phyloP scores from a whole-genome alignment of 2,797 vertebrate genomes.

The Vespertilio murinus region DNA sequence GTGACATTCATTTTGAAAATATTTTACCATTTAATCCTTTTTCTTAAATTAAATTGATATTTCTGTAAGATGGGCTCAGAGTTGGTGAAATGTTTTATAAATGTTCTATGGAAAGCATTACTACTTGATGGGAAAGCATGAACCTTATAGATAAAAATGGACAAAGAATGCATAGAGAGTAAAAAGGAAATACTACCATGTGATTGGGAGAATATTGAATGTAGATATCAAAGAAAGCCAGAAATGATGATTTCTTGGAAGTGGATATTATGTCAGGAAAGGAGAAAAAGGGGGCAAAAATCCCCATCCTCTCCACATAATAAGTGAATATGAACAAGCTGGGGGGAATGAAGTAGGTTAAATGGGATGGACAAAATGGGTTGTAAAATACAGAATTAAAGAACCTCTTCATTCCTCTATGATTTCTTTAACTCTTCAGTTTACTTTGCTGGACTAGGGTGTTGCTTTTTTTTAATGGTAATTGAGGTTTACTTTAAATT shows the following conservation, averaged over 20 bases:
- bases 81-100: background rate
- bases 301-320: background rate
- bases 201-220: background rate
- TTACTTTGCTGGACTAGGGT: background rate
- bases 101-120: background rate
- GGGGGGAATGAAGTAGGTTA: background rate
- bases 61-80: background rate
- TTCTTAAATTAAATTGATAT: background rate
- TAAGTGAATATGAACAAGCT: background rate
- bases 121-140: background rate
- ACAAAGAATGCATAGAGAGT: background rate
- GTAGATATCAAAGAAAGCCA: background rate
- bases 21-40: background rate
- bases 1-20: background rate
- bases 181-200: background rate
- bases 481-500: background rate
- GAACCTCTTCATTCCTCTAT: background rate
- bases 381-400: background rate
- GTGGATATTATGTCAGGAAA: background rate
- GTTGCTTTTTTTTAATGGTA: background rate
- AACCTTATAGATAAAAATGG: background rate
- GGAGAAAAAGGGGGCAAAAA: background rate
- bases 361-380: background rate
- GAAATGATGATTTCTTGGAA: background rate
- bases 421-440: background rate